phyloP scores from a whole-genome alignment of 2,888 invertebrate species.

The Gasteruption jaculator region DNA sequence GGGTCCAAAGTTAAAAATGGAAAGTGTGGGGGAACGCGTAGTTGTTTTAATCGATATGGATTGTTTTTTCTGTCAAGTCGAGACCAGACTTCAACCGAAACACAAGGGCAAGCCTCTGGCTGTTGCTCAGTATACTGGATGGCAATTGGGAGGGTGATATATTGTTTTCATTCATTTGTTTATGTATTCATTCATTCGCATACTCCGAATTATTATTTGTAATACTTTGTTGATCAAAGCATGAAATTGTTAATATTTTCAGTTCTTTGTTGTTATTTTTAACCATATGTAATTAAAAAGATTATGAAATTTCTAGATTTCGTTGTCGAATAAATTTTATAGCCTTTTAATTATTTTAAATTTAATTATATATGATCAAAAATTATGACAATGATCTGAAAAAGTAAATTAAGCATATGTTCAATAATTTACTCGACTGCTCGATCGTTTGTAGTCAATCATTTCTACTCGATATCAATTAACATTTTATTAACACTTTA shows the following conservation, averaged over 20 bases:
- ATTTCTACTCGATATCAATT: slow-evolving; percentile 4
- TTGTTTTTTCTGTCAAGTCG: slow-evolving; percentile 99
- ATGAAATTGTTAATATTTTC: slow-evolving; percentile 7
- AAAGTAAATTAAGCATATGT: no score
- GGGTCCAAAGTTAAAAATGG: slow-evolving; percentile 49
- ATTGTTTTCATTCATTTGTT: no score
- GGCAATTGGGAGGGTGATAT: slow-evolving; percentile 87
- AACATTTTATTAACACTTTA: slow-evolving; percentile 2
- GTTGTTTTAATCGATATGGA: slow-evolving; percentile 96
- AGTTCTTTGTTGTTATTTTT: slow-evolving; percentile 12
- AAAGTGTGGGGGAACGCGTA: slow-evolving; percentile 59
- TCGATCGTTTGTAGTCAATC: no score
- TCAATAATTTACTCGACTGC: no score
- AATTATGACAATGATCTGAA: no score
- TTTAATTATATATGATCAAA: no score
- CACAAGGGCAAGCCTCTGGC: slow-evolving; percentile 86
- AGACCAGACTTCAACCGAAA: slow-evolving; percentile 81
- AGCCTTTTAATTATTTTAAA: no score
- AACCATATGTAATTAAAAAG: not conserved
- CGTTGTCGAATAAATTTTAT: no score
- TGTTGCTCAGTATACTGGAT: slow-evolving; percentile 93
- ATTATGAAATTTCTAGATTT: slow-evolving; percentile 6
- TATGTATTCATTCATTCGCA: no score
- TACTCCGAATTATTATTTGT: slow-evolving; percentile 11
- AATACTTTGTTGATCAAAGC: not conserved